Evolutionary conservation across 2,888 invertebrate genomes (phyloP).

Genomic region (Silvanus unidentatus): DNA sequence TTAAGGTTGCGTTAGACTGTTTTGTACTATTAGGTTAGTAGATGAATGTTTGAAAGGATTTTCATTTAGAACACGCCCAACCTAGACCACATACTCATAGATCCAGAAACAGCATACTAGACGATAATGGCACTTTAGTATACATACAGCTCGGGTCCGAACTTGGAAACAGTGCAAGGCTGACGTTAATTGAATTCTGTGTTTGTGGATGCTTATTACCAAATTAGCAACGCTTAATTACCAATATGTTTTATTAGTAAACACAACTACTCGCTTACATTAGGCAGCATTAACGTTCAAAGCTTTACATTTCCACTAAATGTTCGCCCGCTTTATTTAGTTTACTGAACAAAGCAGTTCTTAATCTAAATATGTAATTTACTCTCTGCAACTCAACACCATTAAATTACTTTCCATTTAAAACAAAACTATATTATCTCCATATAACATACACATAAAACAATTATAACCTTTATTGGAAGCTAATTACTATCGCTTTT

Average conservation of each 20-base stretch:
- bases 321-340: slow-evolving; percentile 33
- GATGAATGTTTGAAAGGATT: no score
- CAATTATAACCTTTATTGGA: background rate
- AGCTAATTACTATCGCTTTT: slow-evolving; percentile 3
- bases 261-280: slow-evolving; percentile 44
- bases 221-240: slow-evolving; percentile 49
- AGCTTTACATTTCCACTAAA: slow-evolving; percentile 36
- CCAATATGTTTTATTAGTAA: slow-evolving; percentile 48
- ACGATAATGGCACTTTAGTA: no score
- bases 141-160: background rate
- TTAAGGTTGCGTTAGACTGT: no score
- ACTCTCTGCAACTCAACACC: slow-evolving; percentile 8
- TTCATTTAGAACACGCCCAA: background rate
- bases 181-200: slow-evolving; percentile 47
- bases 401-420: slow-evolving; percentile 6
- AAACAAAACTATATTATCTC: slow-evolving; percentile 2
- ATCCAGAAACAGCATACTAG: no score
- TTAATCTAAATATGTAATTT: slow-evolving; percentile 26
- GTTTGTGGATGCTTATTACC: slow-evolving; percentile 49
- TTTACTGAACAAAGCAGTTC: slow-evolving; percentile 29
- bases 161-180: slow-evolving; percentile 17
- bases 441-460: no score
- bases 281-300: slow-evolving; percentile 43
- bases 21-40: no score
- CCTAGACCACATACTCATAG: no score